A percentile compares a stretch with the other conserved stretches of the same genome.
Evolutionary conservation across 2,113 vertebrate species (phyloP).

Genomic region (Psilopsiagon aymara): DNA sequence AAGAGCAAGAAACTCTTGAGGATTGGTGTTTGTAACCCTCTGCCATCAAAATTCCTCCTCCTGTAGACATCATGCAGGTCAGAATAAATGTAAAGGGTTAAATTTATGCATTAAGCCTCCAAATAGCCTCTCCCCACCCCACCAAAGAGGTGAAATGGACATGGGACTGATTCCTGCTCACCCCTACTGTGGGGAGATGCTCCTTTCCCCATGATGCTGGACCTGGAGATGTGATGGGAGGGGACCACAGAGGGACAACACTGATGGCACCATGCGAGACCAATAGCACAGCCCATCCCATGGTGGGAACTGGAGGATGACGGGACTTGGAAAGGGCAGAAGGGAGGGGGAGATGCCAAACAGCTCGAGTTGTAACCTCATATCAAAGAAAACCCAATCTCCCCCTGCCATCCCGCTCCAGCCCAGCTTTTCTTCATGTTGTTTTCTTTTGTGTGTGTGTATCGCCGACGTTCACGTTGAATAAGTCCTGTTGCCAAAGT

Average conservation of each 20-base stretch:
- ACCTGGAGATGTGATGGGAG: background rate
- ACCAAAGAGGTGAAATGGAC: background rate
- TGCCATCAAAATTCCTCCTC: background rate
- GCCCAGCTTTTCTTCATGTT: background rate
- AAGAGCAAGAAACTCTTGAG: background rate
- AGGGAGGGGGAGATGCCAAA: background rate
- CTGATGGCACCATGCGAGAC: background rate
- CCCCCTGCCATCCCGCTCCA: background rate
- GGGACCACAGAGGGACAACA: rapidly evolving
- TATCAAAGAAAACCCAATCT: background rate
- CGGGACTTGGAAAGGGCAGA: background rate
- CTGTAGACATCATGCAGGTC: background rate
- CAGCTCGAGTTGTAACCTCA: background rate
- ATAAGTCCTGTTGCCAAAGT: conserved; percentile 69
- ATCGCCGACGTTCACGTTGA: conserved; percentile 21
- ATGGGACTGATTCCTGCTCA: background rate
- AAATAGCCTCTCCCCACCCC: background rate
- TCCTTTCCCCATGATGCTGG: background rate
- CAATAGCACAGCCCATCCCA: background rate
- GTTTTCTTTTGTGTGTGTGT: background rate
- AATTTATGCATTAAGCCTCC: background rate
- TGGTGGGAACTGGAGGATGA: rapidly evolving
- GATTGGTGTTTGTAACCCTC: rapidly evolving
- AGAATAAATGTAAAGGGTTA: background rate
- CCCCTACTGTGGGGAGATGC: background rate